Evolutionary conservation across 1,140 invertebrate species (phyloP), one percentile per base, ranked within the genome.

Genomic region (Belonocnema kinseyi): DNA sequence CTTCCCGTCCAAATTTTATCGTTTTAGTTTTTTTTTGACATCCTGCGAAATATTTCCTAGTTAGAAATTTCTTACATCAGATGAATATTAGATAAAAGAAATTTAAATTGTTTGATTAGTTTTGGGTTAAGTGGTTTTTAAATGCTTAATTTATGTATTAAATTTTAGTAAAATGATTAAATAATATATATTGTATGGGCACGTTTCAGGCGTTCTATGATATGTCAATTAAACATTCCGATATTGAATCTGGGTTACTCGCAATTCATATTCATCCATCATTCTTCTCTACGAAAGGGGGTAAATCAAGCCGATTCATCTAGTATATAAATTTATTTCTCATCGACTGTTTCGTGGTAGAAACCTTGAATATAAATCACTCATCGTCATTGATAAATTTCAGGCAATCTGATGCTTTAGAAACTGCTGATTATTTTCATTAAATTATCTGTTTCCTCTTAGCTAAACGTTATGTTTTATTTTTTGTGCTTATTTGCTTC

Each of bases 221-320:
- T 33, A 66, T 26, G 26, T 66, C 58, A 66, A 66, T 66, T 66
- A 66, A 66, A 66, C 61, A 66, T 66, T 40, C 33, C 5, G 58
- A 33, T 61, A 61, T 61, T 61, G 58, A 61, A 16, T 26, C 4
- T 14, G 16, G 19, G 21, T 61, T 61, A 61, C 21, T 58, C 11
- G 33, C 61, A 40, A 66, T 66, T 66, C 26, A 40, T 66, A 46
- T 66, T 66, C 61, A 66, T 66, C 61, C 33, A 66, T 66, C 33
- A 66, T 40, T 66, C 14, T 14, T 5, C 33, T 16, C n/a, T 13
- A 40, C 14, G 13, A n/a, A 66, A 40, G 61, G 61, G 61, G 33
- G 61, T 16, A 66, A 66, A 66, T 66, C n/a, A 14, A n/a, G 13
- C 61, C 61, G 33, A 40, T 66, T 33, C 14, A 66, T 66, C 61